Evolutionary conservation across 2,888 invertebrate species (phyloP), one percentile per base, ranked within the genome.

Genomic region (Hanleya hanleyi): DNA sequence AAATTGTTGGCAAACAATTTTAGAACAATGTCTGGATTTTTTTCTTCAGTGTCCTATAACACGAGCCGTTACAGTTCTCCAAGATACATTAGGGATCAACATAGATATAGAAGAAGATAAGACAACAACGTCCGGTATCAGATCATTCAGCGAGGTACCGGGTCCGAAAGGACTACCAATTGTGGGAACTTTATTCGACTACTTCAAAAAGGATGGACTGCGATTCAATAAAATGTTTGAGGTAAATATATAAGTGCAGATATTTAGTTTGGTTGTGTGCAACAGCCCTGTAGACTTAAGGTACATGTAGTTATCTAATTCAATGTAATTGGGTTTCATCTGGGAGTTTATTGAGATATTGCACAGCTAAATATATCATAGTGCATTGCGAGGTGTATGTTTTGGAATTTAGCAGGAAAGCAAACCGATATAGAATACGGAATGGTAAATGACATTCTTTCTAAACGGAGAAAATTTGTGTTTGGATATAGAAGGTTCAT

Each of bases 171-270:
- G 88, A 0, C 73, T 86, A 1, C 88, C 88, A 18, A 36, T 87
- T 2, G 78, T 88, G 1, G 88, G 88, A 41, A 87, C 87, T 6
- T 71, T 88, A 32, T 83, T 85, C 29, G 86, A 88, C 35, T 88
- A 88, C 74, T 81, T 87, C 57, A 87, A 88, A 75, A 87, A 87
- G 70, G 87, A 87, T 66, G 89, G 90, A 33, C 80, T 85, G 26
- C 79, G 79, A 68, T 90, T 90, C 75, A 82, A 81, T 65, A 89
- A 89, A 81, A 88, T 90, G 87, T 88, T 88, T 79, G 86, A 90
- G 83, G 90, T 90, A 79, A 49, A 79, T 47, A 18, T 37, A 47
- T 4, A 18, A 18, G 22, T 57, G 18, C 57, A 26, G 26, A 4
- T 26, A 29, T 15, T 18, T 22, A 26, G 15, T 26, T 2, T 57